Percentiles rank a stretch among this genome's conserved stretches.
Evolutionary conservation across 1,140 invertebrate genomes (phyloP).

Genomic region (Tigriopus japonicus): DNA sequence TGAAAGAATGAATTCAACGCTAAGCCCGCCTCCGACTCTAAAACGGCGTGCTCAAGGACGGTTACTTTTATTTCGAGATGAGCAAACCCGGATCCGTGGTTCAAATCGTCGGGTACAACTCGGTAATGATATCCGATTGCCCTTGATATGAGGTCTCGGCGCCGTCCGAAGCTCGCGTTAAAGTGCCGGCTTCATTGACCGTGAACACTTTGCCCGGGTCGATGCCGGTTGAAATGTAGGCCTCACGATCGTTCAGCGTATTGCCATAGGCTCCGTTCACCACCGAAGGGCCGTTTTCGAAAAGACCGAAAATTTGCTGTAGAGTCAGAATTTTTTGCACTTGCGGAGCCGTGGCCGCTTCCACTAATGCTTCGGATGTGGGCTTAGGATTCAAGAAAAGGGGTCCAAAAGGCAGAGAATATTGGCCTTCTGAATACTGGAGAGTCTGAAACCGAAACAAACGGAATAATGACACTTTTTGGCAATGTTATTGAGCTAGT

Average conservation of each 20-base stretch:
- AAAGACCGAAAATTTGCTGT: background rate
- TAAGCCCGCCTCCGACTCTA: too few species aligned
- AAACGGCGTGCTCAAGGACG: too few species aligned
- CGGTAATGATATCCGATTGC: background rate
- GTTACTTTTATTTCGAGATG: too few species aligned
- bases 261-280: slow-evolving; percentile 5
- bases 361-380: background rate
- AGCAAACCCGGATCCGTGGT: background rate
- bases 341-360: background rate
- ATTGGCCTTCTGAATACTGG: background rate
- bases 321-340: background rate
- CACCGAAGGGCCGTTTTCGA: background rate
- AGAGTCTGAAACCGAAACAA: background rate
- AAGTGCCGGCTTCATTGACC: background rate
- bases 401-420: background rate
- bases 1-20: too few species aligned
- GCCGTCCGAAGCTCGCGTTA: background rate
- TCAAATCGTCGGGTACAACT: background rate
- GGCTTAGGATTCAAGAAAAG: background rate
- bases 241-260: background rate
- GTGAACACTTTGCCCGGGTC: background rate
- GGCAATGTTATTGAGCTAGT: too few species aligned
- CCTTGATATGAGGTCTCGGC: background rate
- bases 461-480: too few species aligned
- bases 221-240: background rate